phyloP scores from a whole-genome alignment of 2,797 vertebrate species.

The Pipistrellus pygmaeus region DNA sequence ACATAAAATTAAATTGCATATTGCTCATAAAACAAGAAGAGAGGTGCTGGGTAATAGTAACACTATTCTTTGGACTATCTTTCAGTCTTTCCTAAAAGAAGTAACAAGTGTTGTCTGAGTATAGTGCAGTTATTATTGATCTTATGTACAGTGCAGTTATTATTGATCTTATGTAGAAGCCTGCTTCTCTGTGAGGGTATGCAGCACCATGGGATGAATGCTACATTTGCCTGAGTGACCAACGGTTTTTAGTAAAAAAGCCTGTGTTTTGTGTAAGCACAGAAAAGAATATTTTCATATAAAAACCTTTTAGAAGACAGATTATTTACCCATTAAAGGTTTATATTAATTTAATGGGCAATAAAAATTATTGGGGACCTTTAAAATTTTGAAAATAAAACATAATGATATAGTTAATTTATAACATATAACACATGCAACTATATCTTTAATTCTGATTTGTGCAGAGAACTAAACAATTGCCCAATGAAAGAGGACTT shows the following conservation, averaged over 20 bases:
- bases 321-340: neutral
- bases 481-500: neutral
- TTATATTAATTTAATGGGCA: constrained; percentile 4
- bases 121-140: neutral
- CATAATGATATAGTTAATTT: neutral
- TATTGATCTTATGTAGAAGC: neutral
- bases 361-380: constrained; percentile 23
- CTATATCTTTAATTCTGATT: neutral
- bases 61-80: constrained; percentile 21
- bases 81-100: constrained; percentile 28
- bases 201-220: neutral
- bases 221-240: constrained; percentile 1
- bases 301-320: neutral
- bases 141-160: neutral
- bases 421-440: neutral
- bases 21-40: constrained; percentile 42
- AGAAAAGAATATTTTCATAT: constrained; percentile 10
- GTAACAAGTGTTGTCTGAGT: neutral
- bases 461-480: neutral
- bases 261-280: neutral
- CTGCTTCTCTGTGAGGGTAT: neutral
- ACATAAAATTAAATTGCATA: constrained; percentile 53
- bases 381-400: constrained; percentile 35
- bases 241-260: neutral
- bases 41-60: neutral